Evolutionary conservation across 1,140 invertebrate genomes (phyloP), one percentile per base, ranked within the genome.

Genomic region (Gonatopus flavifemur): DNA sequence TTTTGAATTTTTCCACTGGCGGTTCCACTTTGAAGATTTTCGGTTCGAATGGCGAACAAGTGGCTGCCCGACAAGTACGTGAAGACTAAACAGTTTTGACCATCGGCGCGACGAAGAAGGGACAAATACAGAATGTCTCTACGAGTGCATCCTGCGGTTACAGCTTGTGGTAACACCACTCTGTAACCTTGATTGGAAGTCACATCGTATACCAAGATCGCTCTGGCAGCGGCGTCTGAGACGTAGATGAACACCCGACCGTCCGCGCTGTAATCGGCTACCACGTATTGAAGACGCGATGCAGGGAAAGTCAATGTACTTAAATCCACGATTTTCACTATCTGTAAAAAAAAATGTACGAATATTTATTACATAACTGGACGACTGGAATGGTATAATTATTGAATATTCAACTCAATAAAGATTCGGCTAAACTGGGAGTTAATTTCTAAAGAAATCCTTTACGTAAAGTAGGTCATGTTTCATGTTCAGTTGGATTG

Each of bases 121-220:
- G 74, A 76, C 12, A 84, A 72, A 53, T 85, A 85, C 0, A 87
- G 73, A 2, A 85, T 82, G 60, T 86, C 84, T 2, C 77, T 69
- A 7, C 65, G 66, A 0, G 62, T 49, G 18, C 70, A 67, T 3
- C 70, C 79, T 0, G 62, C 49, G 0, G 74, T 68, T 0, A 83
- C 75, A 0, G 73, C 78, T 46, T 80, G 77, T 0, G 85, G 84
- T 3, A 86, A 58, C 2, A 84, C 72, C 0, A 86, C 79, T 22
- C 83, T 71, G 47, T 81, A 85, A 5, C 84, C 83, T 10, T 73
- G 78, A 56, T 76, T 75, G 2, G 74, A 77, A 16, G 74, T 76
- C 1, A 86, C 78, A 55, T 87, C 84, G 50, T 82, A 86, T 0
- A 86, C 85, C 8, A 87, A 68, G 19, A 87, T 82, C 0, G 84